Base-by-base conservation (phyloP, 2,888 invertebrate species). In the Dysmachus trigonus region DNA sequence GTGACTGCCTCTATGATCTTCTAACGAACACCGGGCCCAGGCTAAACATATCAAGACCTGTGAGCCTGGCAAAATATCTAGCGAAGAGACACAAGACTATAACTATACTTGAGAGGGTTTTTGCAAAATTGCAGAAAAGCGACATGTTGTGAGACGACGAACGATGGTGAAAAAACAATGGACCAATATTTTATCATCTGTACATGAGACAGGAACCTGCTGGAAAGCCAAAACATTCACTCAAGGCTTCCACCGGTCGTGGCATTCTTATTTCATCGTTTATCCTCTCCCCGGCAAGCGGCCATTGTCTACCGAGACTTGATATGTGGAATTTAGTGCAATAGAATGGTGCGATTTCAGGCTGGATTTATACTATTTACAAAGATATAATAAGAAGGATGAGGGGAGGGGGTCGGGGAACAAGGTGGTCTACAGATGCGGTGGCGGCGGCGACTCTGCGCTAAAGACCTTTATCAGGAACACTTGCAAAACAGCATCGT, bases 171-270 rank as follows among this genome's bases (percentile, higher is more conserved):
- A 74, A 87, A 88, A 87, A 89, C 89, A 89, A 89, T 89, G 89
- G 88, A 88, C 88, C 89, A 88, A 89, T 89, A 89, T 89, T 88
- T 89, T 89, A 89, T 89, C 88, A 88, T 89, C 88, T 87, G 87
- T 87, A 71, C 62, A 85, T 71, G 85, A 77, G 79, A 85, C 85
- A 85, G 77, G 85, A 76, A 85, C 85, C 85, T 85, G 85, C 76
- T 85, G 62, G 74, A 85, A 47, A 85, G 74, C 73, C 74, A 85
- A 83, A 73, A 85, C 73, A 51, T 85, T 85, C 85, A 85, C 72
- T 83, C 83, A 83, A 83, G 83, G 41, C 72, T 83, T 71, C 83
- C 33, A 30, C 62, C 22, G 35, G 31, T 83, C 72, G 41, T 83
- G 27, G 72, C 41, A 71, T 83, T 83, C 83, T 83, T 83, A 83